Percentiles rank a stretch among this genome's conserved stretches.
Conservation (phyloP, 2,888 invertebrate genomes). For the Aspidiotus destructor region DNA sequence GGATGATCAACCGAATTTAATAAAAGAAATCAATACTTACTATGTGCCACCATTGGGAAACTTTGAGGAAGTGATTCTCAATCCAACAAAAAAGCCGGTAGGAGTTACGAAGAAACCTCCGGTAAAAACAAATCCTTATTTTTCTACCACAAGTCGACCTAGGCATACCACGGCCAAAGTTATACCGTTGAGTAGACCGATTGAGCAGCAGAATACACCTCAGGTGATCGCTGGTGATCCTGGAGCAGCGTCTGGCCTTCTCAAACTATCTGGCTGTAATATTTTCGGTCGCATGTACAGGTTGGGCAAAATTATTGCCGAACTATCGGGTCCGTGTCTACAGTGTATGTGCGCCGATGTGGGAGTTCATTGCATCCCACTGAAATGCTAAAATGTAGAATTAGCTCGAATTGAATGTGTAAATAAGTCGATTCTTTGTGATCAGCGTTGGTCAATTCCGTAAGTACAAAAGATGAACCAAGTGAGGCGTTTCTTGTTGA, state of each 20-base stretch:
- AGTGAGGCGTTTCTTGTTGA: no score
- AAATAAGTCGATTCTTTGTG: neutral
- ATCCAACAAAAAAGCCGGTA: constrained; percentile 7
- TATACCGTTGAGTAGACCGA: neutral
- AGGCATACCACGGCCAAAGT: constrained; percentile 12
- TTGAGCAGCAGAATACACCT: neutral
- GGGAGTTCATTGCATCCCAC: constrained; percentile 62
- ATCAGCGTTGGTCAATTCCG: neutral
- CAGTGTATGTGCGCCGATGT: constrained; percentile 83
- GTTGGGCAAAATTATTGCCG: constrained; percentile 73
- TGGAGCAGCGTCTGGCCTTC: constrained; percentile 16
- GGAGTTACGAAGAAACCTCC: neutral
- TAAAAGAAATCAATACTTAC: neutral
- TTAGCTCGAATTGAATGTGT: neutral
- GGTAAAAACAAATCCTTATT: neutral
- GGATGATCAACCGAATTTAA: neutral
- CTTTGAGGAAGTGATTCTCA: constrained; percentile 9
- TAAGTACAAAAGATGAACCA: no score
- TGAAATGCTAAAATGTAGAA: constrained; percentile 34
- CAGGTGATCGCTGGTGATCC: constrained; percentile 12
- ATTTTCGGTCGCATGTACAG: constrained; percentile 74
- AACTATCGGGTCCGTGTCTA: constrained; percentile 84
- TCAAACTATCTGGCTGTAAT: constrained; percentile 61
- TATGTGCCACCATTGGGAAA: constrained; percentile 5
- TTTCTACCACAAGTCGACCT: neutral